Base-by-base conservation (phyloP, 2,113 vertebrate species). In the Callocephalon fimbriatum region DNA sequence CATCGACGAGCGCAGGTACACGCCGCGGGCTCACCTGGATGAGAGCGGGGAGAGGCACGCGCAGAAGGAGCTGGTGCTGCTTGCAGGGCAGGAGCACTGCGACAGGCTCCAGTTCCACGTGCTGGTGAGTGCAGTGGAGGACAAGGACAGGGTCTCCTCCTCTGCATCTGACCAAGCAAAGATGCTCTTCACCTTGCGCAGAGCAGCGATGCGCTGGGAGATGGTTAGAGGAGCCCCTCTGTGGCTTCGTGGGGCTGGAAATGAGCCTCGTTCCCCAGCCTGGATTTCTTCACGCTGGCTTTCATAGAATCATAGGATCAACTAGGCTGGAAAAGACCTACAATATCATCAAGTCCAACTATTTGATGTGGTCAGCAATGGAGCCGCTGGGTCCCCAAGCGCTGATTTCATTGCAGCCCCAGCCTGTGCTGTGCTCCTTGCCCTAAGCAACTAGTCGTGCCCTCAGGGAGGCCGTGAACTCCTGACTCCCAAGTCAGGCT, bases 1-100 rank as follows among this genome's bases (percentile, higher is more conserved):
- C 90, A 98, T 99, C 45, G 99, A 99, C 7, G 99, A 99, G 97
- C 98, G 99, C n/a, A 98, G 99, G 44, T 99, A 99, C 83, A 98
- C 98, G 2, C 99, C 99, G 0, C 98, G 99, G 32, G 99, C 99
- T 0, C 91, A 99, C 45, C 97, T 99, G 97, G 99, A 99, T 5
- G 98, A 98, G 61, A 94, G 97, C 1, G 98, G 97, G 0, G 98
- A 98, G 54, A 95, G 97, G 32, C 93, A 95, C 38, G 96, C 98
- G 1, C 98, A 98, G 82, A 97, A 98, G 70, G 98, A 94, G 26
- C 95, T 98, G 83, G 97, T 89, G 31, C 96, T 99, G 22, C 93
- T 90, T 1, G 97, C 98, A 0, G 96, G 98, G 51, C 96, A 97
- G 56, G 98, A 99, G 77, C 96, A 58, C 44, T 99, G 99, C 13